Conservation (phyloP, 2,888 invertebrate species). For the Xestia sexstrigata region DNA sequence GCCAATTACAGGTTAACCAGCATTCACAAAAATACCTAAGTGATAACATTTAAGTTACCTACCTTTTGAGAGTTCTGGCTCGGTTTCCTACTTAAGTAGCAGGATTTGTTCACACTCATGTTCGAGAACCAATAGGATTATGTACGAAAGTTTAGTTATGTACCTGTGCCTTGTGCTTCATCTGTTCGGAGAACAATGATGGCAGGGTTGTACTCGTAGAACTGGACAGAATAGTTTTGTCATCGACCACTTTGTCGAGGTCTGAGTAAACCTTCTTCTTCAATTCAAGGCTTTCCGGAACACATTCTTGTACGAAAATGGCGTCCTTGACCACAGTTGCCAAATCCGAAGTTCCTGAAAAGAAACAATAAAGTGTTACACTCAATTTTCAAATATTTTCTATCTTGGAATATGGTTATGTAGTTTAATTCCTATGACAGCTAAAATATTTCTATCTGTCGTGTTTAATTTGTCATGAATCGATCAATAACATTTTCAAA, state of each 20-base stretch:
- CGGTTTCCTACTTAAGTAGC: not conserved
- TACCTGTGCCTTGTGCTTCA: conserved; percentile 93
- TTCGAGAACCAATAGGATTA: not conserved
- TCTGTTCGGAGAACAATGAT: conserved; percentile 95
- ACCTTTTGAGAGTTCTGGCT: not conserved
- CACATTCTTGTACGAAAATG: conserved; percentile 97
- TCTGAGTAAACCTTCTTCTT: conserved; percentile 95
- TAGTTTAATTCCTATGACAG: not conserved
- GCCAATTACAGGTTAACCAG: too few species aligned
- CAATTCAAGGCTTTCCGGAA: conserved; percentile 96
- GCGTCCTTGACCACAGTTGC: conserved; percentile 94
- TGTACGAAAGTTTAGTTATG: not conserved
- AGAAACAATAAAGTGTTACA: conserved; percentile 63
- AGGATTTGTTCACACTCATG: not conserved
- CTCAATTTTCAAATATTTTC: not conserved
- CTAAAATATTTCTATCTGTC: not conserved
- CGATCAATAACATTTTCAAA: conserved; percentile 7
- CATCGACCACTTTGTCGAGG: conserved; percentile 94
- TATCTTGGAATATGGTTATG: not conserved
- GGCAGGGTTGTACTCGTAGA: conserved; percentile 98
- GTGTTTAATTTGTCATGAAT: not conserved
- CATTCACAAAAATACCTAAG: too few species aligned
- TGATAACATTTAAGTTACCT: too few species aligned
- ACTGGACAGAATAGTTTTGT: conserved; percentile 95
- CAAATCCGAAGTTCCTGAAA: conserved; percentile 92